Conservation (phyloP, 2,888 invertebrate genomes). For the Euproctis similis region DNA sequence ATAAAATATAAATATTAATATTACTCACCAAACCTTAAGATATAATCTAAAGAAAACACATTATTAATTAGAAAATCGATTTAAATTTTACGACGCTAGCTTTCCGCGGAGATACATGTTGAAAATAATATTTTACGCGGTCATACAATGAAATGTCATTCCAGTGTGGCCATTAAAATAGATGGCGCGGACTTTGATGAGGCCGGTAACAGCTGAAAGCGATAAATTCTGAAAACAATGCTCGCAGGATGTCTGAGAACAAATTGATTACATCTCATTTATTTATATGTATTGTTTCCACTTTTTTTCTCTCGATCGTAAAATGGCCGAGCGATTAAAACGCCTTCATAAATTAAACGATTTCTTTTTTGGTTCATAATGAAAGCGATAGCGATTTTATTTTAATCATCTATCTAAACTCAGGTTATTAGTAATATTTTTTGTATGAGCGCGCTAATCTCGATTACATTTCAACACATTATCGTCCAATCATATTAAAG, state of each 20-base stretch:
- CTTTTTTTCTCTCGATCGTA: conserved; percentile 19
- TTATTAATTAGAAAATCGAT: too few species aligned
- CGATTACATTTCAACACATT: too few species aligned
- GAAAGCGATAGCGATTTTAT: conserved; percentile 7
- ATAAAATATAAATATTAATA: too few species aligned
- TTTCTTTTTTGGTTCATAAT: conserved; percentile 12
- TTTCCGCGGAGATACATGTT: too few species aligned
- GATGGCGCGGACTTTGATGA: conserved; percentile 8
- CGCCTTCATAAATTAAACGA: conserved; percentile 31
- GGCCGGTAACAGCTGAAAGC: conserved; percentile 37
- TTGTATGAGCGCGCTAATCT: too few species aligned
- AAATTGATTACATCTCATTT: conserved; percentile 41
- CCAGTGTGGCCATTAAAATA: conserved; percentile 22
- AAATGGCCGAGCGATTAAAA: conserved; percentile 34
- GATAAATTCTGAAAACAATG: conserved; percentile 35
- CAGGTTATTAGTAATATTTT: too few species aligned
- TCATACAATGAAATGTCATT: conserved; percentile 22
- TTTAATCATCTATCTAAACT: too few species aligned
- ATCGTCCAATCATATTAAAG: too few species aligned
- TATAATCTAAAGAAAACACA: too few species aligned
- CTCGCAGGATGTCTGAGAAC: conserved; percentile 31
- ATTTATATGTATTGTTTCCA: conserved; percentile 18
- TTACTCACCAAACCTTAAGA: too few species aligned
- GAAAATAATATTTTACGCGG: too few species aligned
- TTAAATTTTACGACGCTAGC: too few species aligned